A percentile compares a stretch with the other conserved stretches of the same genome.
Conservation (phyloP, 2,888 invertebrate genomes). For the Callyntrura guangdongensis region DNA sequence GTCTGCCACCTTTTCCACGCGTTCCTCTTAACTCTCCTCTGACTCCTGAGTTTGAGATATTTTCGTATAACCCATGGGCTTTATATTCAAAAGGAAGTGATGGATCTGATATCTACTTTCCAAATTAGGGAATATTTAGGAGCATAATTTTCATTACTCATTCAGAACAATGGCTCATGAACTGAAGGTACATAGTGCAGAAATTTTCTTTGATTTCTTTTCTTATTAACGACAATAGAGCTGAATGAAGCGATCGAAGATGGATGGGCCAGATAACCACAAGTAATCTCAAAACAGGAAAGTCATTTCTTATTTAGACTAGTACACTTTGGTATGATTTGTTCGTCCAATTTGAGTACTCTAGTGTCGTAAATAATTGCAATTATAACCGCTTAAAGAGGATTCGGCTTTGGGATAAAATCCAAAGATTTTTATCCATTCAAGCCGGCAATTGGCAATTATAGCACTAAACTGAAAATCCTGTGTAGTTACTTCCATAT, state of each 20-base stretch:
- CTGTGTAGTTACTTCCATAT: no score
- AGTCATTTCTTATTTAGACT: neutral
- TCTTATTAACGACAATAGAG: no score
- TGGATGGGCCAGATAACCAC: neutral
- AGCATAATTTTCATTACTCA: slow-evolving; percentile 44
- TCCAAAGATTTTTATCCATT: no score
- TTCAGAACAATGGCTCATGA: slow-evolving; percentile 25
- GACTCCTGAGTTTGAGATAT: no score
- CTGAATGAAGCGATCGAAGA: neutral
- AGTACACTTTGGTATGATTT: no score
- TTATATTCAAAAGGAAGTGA: slow-evolving; percentile 54
- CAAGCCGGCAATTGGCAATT: no score
- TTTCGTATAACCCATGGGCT: neutral
- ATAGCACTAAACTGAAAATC: no score
- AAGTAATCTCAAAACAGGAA: neutral
- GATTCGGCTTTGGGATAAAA: no score
- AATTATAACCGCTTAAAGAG: no score
- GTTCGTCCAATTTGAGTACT: no score
- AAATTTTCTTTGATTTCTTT: slow-evolving; percentile 24
- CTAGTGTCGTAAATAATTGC: neutral
- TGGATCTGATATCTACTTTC: slow-evolving; percentile 59
- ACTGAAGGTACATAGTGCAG: no score
- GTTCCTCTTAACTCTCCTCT: neutral
- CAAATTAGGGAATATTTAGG: slow-evolving; percentile 56
- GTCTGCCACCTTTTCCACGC: neutral